phyloP scores from a whole-genome alignment of 1,140 invertebrate species.

The Ectropis grisescens region DNA sequence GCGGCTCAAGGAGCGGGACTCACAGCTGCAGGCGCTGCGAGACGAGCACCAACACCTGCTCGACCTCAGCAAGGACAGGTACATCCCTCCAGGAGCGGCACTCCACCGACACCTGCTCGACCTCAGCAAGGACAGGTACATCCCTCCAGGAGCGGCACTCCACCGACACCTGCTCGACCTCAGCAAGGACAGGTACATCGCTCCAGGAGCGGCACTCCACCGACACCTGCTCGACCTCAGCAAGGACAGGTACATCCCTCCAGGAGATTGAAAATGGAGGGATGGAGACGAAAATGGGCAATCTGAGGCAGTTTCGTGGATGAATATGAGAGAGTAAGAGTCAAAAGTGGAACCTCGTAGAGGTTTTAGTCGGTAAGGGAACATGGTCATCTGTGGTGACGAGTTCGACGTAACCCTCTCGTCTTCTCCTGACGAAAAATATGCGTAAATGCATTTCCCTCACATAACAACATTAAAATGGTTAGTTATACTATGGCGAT shows the following conservation, averaged over 20 bases:
- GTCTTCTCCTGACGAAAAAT: too few relatives aligned
- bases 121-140: conserved; percentile 78
- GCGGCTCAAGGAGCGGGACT: conserved; percentile 77
- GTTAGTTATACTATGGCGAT: too few relatives aligned
- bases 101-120: conserved; percentile 77
- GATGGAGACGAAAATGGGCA: too few relatives aligned
- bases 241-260: conserved; percentile 79
- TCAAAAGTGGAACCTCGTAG: too few relatives aligned
- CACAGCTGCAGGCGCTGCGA: conserved; percentile 73
- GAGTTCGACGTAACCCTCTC: too few relatives aligned
- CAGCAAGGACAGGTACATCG: conserved; percentile 79
- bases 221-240: conserved; percentile 77
- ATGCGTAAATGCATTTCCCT: too few relatives aligned
- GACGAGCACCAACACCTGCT: conserved; percentile 79
- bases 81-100: conserved; percentile 79
- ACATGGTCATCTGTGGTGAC: too few relatives aligned
- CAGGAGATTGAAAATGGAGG: too few relatives aligned
- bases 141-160: conserved; percentile 79
- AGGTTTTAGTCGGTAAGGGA: too few relatives aligned
- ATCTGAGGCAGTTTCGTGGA: too few relatives aligned
- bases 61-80: conserved; percentile 78
- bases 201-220: conserved; percentile 79
- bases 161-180: conserved; percentile 78
- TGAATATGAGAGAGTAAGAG: too few relatives aligned
- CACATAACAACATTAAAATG: too few relatives aligned